A percentile compares a stretch with the other conserved stretches of the same genome.
Conservation (phyloP, 2,888 invertebrate species). For the Sisyra nigra region DNA sequence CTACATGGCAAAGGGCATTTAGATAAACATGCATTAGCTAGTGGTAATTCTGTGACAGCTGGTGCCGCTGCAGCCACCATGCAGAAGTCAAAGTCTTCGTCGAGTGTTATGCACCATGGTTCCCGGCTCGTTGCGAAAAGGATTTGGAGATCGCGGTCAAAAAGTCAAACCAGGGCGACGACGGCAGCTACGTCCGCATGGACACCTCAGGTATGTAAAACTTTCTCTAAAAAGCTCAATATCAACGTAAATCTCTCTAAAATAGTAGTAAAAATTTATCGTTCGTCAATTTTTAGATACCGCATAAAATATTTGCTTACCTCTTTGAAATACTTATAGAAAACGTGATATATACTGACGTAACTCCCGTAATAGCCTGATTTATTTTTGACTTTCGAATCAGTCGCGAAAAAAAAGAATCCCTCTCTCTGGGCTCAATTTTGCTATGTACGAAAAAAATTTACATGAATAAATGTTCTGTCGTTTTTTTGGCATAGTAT, state of each 20-base stretch:
- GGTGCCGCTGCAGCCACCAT: slow-evolving; percentile 46
- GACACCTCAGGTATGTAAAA: slow-evolving; percentile 64
- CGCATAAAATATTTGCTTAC: not conserved
- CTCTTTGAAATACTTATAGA: too few species aligned
- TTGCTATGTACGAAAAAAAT: too few species aligned
- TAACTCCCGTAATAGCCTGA: too few species aligned
- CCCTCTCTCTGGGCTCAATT: too few species aligned
- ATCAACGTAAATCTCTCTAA: not conserved
- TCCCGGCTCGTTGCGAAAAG: slow-evolving; percentile 62
- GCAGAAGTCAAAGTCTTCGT: slow-evolving; percentile 83
- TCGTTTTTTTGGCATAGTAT: too few species aligned
- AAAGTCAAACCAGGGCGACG: slow-evolving; percentile 54
- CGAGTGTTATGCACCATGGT: slow-evolving; percentile 64
- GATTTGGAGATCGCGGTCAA: slow-evolving; percentile 71
- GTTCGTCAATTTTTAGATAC: not conserved
- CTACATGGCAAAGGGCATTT: slow-evolving; percentile 33
- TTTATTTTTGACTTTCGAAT: too few species aligned
- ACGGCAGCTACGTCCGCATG: slow-evolving; percentile 44
- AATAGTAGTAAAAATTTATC: not conserved
- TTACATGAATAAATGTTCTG: too few species aligned
- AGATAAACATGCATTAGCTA: slow-evolving; percentile 12
- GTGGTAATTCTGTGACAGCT: slow-evolving; percentile 16
- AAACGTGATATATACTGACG: too few species aligned
- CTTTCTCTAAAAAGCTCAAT: not conserved
- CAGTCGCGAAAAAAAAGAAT: too few species aligned